phyloP scores from a whole-genome alignment of 64 coral and sea anemone genomes.

The Dendrophyllia cribrosa region DNA sequence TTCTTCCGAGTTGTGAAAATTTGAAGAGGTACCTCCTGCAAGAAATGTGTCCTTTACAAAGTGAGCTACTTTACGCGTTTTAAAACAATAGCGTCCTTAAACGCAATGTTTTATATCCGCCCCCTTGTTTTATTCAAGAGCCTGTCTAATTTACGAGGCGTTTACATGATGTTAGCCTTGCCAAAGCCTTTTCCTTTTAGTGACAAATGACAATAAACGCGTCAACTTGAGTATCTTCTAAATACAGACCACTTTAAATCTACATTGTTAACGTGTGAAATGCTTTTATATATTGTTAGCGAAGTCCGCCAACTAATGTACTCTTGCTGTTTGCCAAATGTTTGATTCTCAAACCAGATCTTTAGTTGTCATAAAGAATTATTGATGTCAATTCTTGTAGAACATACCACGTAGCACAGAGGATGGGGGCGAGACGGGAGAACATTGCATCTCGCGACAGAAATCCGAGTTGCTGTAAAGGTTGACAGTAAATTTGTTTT shows the following conservation, averaged over 20 bases:
- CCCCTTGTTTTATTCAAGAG: background rate
- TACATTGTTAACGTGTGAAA: conserved; percentile 9
- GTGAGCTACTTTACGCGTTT: background rate
- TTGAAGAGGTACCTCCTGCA: background rate
- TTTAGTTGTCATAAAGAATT: background rate
- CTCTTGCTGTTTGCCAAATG: conserved; percentile 21
- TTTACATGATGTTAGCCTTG: background rate
- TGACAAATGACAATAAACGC: background rate
- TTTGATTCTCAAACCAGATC: conserved; percentile 23
- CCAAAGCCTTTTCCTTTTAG: background rate
- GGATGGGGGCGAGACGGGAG: background rate
- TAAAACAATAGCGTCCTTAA: background rate
- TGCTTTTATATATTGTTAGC: conserved; percentile 23
- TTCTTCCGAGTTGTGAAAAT: background rate
- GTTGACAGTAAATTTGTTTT: background rate
- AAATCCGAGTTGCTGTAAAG: background rate
- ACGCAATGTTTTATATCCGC: background rate
- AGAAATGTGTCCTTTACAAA: background rate
- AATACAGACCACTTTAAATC: background rate
- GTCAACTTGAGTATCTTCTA: background rate
- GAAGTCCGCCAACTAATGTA: background rate
- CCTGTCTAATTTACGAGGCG: background rate
- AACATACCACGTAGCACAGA: background rate
- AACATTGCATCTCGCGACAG: background rate
- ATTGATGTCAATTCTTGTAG: background rate